Evolutionary conservation across 2,113 vertebrate species (phyloP).

Genomic region (Corapipo altera): DNA sequence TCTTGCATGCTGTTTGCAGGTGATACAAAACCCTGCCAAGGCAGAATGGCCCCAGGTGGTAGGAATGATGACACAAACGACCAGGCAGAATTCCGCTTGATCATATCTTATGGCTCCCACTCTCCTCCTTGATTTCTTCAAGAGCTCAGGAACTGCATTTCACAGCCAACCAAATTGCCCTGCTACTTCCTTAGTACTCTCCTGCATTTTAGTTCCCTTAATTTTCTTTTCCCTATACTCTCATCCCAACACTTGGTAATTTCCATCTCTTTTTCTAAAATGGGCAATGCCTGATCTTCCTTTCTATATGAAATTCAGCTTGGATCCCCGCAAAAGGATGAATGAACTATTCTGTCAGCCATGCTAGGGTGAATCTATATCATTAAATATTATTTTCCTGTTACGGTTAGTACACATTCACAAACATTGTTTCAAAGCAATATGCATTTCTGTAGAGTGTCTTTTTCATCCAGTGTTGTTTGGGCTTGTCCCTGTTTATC

Average conservation of each 20-base stretch:
- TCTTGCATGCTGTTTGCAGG: background rate
- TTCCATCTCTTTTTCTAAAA: slow-evolving; percentile 28
- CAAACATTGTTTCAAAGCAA: background rate
- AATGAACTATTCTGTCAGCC: background rate
- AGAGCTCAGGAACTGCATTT: background rate
- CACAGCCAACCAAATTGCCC: background rate
- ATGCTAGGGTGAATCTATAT: background rate
- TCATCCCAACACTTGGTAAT: background rate
- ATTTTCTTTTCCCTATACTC: background rate
- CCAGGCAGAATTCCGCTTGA: background rate
- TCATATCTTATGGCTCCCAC: background rate
- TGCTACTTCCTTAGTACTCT: background rate
- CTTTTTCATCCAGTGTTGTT: background rate
- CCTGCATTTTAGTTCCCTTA: background rate
- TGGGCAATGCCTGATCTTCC: background rate
- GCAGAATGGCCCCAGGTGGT: background rate
- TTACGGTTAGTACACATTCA: background rate
- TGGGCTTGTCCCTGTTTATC: background rate
- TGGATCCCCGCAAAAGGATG: background rate
- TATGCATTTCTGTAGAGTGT: background rate
- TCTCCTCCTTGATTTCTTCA: background rate
- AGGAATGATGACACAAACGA: background rate
- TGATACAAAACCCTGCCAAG: background rate
- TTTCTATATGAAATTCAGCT: background rate
- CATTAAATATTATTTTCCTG: background rate